Evolutionary conservation across 2,113 vertebrate genomes (phyloP).

Genomic region (Bos javanicus): DNA sequence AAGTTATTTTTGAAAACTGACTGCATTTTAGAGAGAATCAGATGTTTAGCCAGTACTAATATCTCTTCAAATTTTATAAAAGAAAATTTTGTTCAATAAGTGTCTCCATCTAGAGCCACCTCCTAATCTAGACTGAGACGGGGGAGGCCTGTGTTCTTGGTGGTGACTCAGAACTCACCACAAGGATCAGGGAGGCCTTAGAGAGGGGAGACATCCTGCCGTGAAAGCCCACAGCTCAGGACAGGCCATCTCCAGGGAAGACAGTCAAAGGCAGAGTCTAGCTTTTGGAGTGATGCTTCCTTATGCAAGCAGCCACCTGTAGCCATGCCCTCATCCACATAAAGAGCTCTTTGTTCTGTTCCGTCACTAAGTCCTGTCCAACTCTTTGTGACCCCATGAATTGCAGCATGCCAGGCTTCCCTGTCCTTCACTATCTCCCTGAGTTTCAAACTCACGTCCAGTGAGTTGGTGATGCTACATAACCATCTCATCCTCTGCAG

Average conservation of each 20-base stretch:
- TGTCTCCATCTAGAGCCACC: neutral
- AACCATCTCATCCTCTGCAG: neutral
- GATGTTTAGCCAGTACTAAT: slow-evolving; percentile 19
- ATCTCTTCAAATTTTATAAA: slow-evolving; percentile 29
- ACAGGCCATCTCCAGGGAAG: neutral
- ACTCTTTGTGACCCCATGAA: neutral
- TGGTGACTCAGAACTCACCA: neutral
- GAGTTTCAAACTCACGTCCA: neutral
- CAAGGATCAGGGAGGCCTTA: neutral
- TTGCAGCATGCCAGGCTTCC: neutral
- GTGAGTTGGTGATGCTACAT: neutral
- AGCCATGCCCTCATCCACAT: accelerated
- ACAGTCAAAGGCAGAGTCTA: neutral
- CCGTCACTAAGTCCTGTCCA: accelerated
- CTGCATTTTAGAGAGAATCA: slow-evolving; percentile 42
- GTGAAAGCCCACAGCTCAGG: neutral
- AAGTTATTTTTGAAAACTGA: slow-evolving; percentile 48
- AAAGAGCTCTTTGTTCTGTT: neutral
- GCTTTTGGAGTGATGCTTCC: neutral
- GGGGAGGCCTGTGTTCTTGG: neutral
- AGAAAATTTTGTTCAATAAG: neutral
- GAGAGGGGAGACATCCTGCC: neutral
- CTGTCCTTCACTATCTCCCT: neutral
- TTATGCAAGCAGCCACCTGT: neutral
- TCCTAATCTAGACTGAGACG: neutral